Percentiles rank a stretch among this genome's conserved stretches.
Conservation (phyloP, 2,797 vertebrate genomes). For the Anisognathus igniventris region DNA sequence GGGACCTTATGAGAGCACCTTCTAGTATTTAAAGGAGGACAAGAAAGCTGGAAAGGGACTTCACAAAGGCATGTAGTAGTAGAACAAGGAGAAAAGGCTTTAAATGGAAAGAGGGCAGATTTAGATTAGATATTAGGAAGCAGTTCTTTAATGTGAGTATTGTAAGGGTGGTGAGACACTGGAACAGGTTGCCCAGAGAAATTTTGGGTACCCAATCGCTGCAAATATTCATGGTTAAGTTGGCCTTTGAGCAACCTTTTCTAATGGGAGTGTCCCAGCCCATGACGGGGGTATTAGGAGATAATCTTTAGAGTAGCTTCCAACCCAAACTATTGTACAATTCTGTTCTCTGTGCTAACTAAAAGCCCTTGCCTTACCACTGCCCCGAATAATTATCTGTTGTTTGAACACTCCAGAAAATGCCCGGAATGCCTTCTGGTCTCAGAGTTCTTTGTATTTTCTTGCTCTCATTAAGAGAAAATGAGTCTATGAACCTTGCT, state of each 20-base stretch:
- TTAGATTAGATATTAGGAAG: background rate
- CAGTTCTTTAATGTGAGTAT: accelerated
- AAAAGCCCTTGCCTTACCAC: background rate
- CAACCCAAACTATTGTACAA: background rate
- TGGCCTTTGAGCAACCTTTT: background rate
- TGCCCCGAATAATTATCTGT: background rate
- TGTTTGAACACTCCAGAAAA: background rate
- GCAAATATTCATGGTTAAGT: background rate
- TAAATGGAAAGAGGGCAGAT: background rate
- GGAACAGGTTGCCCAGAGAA: background rate
- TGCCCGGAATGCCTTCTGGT: background rate
- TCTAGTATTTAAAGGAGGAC: background rate
- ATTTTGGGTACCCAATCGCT: background rate
- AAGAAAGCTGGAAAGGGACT: background rate
- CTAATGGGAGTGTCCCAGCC: background rate
- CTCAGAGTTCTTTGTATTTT: background rate
- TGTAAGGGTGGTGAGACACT: background rate
- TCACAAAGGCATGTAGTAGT: background rate
- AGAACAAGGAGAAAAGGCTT: background rate
- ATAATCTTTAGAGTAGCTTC: background rate
- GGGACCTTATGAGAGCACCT: background rate
- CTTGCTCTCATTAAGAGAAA: background rate
- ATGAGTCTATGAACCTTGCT: background rate
- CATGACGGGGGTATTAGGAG: background rate
- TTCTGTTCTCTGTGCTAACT: background rate